These are phyloP conservation scores for Anthophora plumipes DNA, from an alignment of 2,888 invertebrate species.

Conservation along the genomic window DNA sequence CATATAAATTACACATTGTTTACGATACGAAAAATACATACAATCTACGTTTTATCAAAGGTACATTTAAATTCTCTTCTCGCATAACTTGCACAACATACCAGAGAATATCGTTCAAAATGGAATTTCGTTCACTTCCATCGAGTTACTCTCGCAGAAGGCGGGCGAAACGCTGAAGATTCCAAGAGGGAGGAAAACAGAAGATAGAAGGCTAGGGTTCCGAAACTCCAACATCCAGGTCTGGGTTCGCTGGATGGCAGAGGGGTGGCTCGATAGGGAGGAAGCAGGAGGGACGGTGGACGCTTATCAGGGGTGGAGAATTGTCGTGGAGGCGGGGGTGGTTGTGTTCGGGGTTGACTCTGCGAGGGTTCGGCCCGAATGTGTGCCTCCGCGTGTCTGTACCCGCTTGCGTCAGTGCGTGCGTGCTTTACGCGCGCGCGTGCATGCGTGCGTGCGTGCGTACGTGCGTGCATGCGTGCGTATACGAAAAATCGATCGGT, in stretches of 20 bases:
- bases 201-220: conserved; percentile 16
- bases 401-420: conserved; percentile 41
- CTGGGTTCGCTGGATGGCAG: conserved; percentile 32
- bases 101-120: conserved; percentile 15
- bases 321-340: conserved; percentile 76
- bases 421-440: conserved; percentile 35
- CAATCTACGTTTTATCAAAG: background rate
- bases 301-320: conserved; percentile 81
- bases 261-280: conserved; percentile 59
- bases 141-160: conserved; percentile 11
- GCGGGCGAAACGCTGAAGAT: conserved; percentile 15
- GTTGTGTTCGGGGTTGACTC: conserved; percentile 79
- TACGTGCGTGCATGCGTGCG: conserved; percentile 28
- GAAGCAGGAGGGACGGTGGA: conserved; percentile 79
- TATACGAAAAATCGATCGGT: conserved; percentile 81
- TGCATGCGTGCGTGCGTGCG: conserved; percentile 49
- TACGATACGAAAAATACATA: background rate
- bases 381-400: conserved; percentile 50
- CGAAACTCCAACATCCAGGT: conserved; percentile 23
- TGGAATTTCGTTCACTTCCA: conserved; percentile 13
- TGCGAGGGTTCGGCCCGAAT: conserved; percentile 70
- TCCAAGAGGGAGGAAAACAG: background rate
- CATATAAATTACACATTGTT: too few relatives aligned
- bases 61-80: background rate
- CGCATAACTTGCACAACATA: background rate